Evolutionary conservation across 2,888 invertebrate genomes (phyloP).

Genomic region (Drosophila nigritarsus): DNA sequence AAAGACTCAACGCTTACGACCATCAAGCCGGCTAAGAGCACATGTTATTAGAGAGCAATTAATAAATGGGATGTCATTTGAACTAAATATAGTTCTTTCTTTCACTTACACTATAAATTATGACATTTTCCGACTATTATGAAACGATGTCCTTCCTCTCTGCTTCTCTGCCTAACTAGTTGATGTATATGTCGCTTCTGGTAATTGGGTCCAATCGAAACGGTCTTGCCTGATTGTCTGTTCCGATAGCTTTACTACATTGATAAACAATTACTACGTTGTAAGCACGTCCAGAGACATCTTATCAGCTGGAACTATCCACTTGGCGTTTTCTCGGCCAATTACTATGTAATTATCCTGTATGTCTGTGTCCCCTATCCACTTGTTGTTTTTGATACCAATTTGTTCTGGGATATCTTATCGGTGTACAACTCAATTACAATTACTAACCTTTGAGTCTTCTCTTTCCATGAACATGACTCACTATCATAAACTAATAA

Average conservation of each 20-base stretch:
- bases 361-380: conserved; percentile 2
- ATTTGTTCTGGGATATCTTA: conserved; percentile 36
- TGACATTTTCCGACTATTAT: conserved; percentile 39
- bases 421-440: conserved; percentile 8
- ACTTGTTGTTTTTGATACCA: conserved; percentile 7
- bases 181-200: conserved; percentile 23
- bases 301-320: conserved; percentile 47
- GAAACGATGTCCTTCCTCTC: background rate
- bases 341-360: conserved; percentile 9
- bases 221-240: conserved; percentile 42
- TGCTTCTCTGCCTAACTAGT: background rate
- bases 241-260: conserved; percentile 25
- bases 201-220: conserved; percentile 64
- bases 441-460: conserved; percentile 1
- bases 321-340: conserved; percentile 1
- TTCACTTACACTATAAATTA: background rate
- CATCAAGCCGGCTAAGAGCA: no score
- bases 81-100: background rate
- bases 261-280: conserved; percentile 39
- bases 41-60: background rate
- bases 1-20: no score
- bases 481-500: conserved; percentile 8
- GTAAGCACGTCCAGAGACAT: conserved; percentile 23
- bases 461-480: conserved; percentile 14
- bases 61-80: background rate